Evolutionary conservation across 2,888 invertebrate species (phyloP), one percentile per base, ranked within the genome.

Genomic region (Elmis aenea): DNA sequence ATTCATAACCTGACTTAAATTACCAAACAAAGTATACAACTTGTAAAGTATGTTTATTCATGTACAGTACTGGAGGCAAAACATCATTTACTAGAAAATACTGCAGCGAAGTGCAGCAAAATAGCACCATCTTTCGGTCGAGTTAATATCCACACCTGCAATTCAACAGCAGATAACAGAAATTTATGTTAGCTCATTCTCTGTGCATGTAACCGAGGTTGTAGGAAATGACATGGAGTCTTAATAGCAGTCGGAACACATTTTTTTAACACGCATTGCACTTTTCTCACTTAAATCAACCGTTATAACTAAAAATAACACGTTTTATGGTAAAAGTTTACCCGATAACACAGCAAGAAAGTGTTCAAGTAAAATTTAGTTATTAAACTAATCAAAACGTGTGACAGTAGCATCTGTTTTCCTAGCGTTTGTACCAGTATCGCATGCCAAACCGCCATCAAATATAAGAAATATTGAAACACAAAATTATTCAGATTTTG

Each of bases 121-220:
- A 26, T 22, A 24, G 28, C 29, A 11, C 39, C 36, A 39, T 43
- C 43, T 33, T 29, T 37, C 37, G 37, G 37, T 29, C 44, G 44
- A 39, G 27, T 44, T 44, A 33, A 42, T 37, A 42, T 38, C 33
- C 25, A 25, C 37, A 40, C 40, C 40, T 44, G 44, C 40, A 40
- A 30, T 37, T 26, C 33, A 26, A 21, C 10, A 26, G 15, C 21
- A 44, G 44, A 44, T 39, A 44, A 33, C 36, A 18, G 13, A 23
- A 43, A 43, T 43, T 43, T 43, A 45, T 36, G 32, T 14, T 24
- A 22, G 14, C 18, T 15, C 16, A 15, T 30, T 24, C 24, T n/a
- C 5, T 15, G 12, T 13, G 18, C 18, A n/a, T 15, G 10, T 9
- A 30, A 26, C 30, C 14, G 26, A 39, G 22, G 26, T 20, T 16